Base-by-base conservation (phyloP, 1,140 invertebrate genomes). In the Anoplophora glabripennis region DNA sequence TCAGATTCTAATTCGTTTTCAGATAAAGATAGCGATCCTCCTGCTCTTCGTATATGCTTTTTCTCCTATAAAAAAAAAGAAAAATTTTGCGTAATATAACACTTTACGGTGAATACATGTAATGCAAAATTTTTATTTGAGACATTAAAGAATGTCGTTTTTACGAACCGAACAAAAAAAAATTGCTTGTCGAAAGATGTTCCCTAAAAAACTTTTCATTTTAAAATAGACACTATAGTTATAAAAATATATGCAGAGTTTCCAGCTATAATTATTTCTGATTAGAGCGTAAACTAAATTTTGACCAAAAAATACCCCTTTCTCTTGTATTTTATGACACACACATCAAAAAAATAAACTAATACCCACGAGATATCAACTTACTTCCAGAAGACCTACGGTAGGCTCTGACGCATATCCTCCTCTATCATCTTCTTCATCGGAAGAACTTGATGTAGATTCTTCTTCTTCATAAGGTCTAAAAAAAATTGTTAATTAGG, bases 341-440 rank as follows among this genome's bases (percentile, higher is more conserved):
- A n/a, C n/a, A n/a, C n/a, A n/a, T n/a, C n/a, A n/a, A n/a, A n/a
- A n/a, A n/a, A n/a, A n/a, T n/a, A n/a, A n/a, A n/a, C n/a, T 38
- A 36, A 38, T 41, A 11, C 15, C 15, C 21, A 51, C 47, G 48
- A 44, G 57, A 53, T 28, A 55, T 46, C 34, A 36, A 54, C 47
- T 57, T 47, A 69, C 51, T 47, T 58, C 53, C 35, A 54, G 59
- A 72, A 83, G 78, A 53, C 79, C 79, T 57, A 78, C 78, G 42
- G 84, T 86, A 44, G 90, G 91, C 78, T 94, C 91, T 1, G 90
- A 92, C 8, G 86, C 89, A 74, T 94, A 94, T 14, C 90, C 91
- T 73, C 87, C 87, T 68, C 90, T 84, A 61, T 90, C 84, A 68
- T 80, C 81, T 67, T 84, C 79, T 42, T 78, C 77, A 34, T 80